These are phyloP conservation scores for Acanthopleura granulata DNA, from an alignment of 2,888 invertebrate genomes.

Conservation along the genomic window DNA sequence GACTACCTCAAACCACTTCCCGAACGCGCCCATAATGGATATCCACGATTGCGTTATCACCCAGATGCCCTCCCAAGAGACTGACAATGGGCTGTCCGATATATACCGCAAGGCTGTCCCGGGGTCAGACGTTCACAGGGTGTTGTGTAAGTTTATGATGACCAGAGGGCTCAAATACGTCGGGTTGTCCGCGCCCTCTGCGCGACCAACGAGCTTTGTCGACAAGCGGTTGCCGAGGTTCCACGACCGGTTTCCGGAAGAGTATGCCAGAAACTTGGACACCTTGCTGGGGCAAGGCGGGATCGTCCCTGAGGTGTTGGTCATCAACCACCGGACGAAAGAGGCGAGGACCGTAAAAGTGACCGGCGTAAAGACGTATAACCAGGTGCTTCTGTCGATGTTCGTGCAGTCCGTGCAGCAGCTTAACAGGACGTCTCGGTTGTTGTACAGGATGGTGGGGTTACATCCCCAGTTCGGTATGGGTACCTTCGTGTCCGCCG, in stretches of 20 bases:
- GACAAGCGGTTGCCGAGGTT: background rate
- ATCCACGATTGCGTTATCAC: background rate
- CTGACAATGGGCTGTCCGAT: background rate
- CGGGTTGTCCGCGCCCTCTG: background rate
- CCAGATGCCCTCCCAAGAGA: background rate
- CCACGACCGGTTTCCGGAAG: background rate
- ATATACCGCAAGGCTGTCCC: background rate
- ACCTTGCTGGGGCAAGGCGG: background rate
- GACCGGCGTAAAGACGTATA: background rate
- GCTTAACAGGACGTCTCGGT: background rate
- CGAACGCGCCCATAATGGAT: background rate
- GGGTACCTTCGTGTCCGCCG: background rate
- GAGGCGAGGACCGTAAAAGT: background rate
- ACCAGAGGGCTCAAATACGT: background rate
- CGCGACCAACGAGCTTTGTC: background rate
- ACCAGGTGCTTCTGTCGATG: background rate
- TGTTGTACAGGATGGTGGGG: background rate
- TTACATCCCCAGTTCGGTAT: background rate
- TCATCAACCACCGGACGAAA: background rate
- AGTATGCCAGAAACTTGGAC: background rate
- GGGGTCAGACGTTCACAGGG: background rate
- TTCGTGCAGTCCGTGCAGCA: conserved; percentile 7
- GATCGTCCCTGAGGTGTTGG: background rate
- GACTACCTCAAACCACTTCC: background rate
- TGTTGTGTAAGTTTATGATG: background rate